phyloP scores from a whole-genome alignment of 2,888 invertebrate genomes.

The Falcaria lacertinaria region DNA sequence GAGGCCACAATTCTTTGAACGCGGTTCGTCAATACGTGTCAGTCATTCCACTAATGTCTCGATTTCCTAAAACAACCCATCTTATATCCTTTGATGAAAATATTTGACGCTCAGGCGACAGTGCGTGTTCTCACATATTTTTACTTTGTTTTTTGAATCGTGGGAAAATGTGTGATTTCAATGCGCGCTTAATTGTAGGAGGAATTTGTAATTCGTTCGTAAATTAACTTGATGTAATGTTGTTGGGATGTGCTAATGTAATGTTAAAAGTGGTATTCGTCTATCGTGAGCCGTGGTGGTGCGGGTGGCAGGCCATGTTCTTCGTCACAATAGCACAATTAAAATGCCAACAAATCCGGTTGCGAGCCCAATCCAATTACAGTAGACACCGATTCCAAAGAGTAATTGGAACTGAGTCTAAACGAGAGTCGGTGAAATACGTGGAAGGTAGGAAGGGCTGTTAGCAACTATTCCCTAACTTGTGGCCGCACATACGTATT shows the following conservation, averaged over 20 bases:
- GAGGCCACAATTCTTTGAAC: slow-evolving; percentile 56
- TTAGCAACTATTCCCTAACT: slow-evolving; percentile 12
- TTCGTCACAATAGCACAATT: slow-evolving; percentile 79
- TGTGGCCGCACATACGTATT: not conserved
- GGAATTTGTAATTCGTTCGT: slow-evolving; percentile 1
- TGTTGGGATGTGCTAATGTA: slow-evolving; percentile 35
- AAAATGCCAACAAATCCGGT: slow-evolving; percentile 79
- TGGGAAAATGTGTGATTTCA: slow-evolving; percentile 41
- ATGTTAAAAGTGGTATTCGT: slow-evolving; percentile 59
- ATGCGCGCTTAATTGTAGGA: slow-evolving; percentile 8
- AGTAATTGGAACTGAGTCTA: slow-evolving; percentile 74
- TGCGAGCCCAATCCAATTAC: slow-evolving; percentile 78
- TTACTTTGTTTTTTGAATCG: slow-evolving; percentile 35
- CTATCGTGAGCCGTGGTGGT: slow-evolving; percentile 55
- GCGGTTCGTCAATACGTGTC: slow-evolving; percentile 61
- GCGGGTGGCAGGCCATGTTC: slow-evolving; percentile 58
- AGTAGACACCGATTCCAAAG: slow-evolving; percentile 76
- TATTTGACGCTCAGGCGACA: slow-evolving; percentile 64
- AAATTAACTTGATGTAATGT: slow-evolving; percentile 21
- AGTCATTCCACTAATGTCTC: slow-evolving; percentile 71
- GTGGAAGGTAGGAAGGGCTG: slow-evolving; percentile 43
- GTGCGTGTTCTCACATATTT: slow-evolving; percentile 52
- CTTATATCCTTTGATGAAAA: slow-evolving; percentile 52
- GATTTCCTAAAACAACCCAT: slow-evolving; percentile 67
- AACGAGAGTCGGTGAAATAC: slow-evolving; percentile 60